phyloP scores from a whole-genome alignment of 1,140 invertebrate genomes.

The Nasonia giraulti region DNA sequence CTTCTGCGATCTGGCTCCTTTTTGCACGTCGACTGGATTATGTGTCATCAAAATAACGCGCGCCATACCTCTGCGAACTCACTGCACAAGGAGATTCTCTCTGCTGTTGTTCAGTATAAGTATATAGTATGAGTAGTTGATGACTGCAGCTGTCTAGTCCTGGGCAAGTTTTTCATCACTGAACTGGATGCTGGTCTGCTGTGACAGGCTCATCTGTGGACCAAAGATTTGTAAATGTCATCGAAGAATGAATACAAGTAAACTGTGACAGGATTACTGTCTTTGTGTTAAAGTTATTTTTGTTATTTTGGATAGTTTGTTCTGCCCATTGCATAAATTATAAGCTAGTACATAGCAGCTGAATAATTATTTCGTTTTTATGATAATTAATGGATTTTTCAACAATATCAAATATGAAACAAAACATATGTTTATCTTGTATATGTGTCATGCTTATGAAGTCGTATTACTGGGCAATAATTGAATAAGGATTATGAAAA shows the following conservation, averaged over 20 bases:
- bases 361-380: neutral
- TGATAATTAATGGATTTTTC: no score
- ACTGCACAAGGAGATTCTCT: neutral
- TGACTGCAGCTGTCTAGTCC: neutral
- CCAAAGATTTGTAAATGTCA: conserved; percentile 37
- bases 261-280: neutral
- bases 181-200: neutral
- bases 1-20: neutral
- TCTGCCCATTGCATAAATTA: neutral
- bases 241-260: conserved; percentile 42
- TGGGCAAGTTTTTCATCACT: neutral
- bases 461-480: no score
- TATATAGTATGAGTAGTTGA: no score
- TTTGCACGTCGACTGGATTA: conserved; percentile 32
- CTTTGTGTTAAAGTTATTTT: neutral
- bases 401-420: neutral
- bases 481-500: no score
- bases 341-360: neutral
- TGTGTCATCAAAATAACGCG: conserved; percentile 46
- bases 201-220: neutral
- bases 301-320: neutral
- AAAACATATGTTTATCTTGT: neutral
- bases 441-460: neutral
- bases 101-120: neutral
- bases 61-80: conserved; percentile 23